These are phyloP conservation scores for Andinoacara biseriatus DNA, from an alignment of 2,113 vertebrate genomes.

Conservation along the genomic window DNA sequence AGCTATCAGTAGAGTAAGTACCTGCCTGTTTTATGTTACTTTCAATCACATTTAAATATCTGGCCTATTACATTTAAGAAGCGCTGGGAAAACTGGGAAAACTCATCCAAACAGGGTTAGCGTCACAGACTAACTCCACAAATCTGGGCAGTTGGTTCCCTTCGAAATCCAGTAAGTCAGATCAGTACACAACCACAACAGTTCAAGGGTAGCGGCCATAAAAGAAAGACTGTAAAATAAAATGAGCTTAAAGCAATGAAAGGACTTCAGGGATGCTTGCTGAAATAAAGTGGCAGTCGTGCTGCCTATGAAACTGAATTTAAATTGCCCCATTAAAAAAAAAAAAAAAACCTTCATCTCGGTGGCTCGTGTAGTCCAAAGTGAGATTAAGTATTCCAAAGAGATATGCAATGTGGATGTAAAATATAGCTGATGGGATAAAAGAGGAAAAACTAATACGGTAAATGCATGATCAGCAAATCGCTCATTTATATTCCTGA, in stretches of 20 bases:
- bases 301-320: constrained; percentile 59
- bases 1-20: constrained; percentile 90
- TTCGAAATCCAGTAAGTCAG: background rate
- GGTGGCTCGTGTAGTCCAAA: constrained; percentile 25
- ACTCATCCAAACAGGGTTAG: background rate
- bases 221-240: constrained; percentile 29
- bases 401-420: constrained; percentile 57
- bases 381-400: constrained; percentile 45
- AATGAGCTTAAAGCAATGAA: constrained; percentile 46
- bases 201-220: constrained; percentile 25
- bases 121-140: background rate
- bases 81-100: background rate
- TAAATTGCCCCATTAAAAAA: constrained; percentile 70
- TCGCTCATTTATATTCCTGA: constrained; percentile 22
- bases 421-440: constrained; percentile 44
- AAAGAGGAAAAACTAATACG: constrained; percentile 35
- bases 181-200: background rate
- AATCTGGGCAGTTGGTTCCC: background rate
- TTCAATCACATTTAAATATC: background rate
- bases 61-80: background rate
- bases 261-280: constrained; percentile 12
- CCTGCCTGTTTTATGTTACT: background rate
- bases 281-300: constrained; percentile 24
- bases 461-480: constrained; percentile 46
- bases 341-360: constrained; percentile 21